Conservation (phyloP, 2,113 vertebrate genomes). For the Nycticryphes semicollaris region DNA sequence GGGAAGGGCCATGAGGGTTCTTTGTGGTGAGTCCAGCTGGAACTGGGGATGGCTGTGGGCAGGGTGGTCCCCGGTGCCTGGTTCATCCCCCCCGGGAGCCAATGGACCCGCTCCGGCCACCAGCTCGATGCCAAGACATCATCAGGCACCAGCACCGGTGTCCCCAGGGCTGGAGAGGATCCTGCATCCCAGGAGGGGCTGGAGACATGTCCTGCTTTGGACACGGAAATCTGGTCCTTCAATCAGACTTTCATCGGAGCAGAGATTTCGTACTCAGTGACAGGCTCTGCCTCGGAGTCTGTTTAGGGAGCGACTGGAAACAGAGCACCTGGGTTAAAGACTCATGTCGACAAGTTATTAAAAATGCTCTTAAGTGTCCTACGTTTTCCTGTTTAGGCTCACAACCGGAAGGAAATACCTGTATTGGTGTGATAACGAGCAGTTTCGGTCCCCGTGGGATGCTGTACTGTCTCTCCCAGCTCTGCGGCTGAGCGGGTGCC, state of each 20-base stretch:
- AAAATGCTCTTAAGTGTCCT: not conserved
- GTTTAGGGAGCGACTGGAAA: not conserved
- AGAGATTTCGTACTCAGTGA: not conserved
- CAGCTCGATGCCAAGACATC: fast-evolving
- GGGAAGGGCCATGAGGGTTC: not conserved
- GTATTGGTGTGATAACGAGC: not conserved
- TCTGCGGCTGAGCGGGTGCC: not conserved
- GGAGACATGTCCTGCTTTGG: not conserved
- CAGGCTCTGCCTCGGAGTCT: not conserved
- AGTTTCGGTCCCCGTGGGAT: not conserved
- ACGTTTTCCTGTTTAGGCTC: not conserved
- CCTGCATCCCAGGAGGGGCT: not conserved
- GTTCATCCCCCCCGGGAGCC: not conserved
- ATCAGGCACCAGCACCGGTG: not conserved
- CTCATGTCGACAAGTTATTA: not conserved
- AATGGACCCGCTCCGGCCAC: not conserved
- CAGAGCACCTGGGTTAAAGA: not conserved
- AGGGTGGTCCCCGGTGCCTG: not conserved
- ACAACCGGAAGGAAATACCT: not conserved
- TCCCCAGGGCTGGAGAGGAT: not conserved
- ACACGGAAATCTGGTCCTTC: not conserved
- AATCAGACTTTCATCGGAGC: not conserved
- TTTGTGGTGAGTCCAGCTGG: too few relatives aligned
- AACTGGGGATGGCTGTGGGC: not conserved
- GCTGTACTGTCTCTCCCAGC: too few relatives aligned